These are phyloP conservation scores for Leucophora obtusa DNA, from an alignment of 2,888 invertebrate species.

Conservation along the genomic window DNA sequence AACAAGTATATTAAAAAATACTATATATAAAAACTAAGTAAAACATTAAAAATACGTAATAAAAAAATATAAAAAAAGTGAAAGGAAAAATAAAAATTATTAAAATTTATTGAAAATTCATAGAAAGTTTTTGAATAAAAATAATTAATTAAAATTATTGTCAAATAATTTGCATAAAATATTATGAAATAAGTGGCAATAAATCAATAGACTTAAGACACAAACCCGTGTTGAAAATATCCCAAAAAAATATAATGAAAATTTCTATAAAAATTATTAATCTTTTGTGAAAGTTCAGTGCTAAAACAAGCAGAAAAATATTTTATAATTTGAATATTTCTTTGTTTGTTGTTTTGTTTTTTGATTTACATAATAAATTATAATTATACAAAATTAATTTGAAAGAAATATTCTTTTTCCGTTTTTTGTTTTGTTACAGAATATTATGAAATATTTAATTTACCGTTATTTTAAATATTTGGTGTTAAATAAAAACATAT, in stretches of 20 bases:
- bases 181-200: not conserved
- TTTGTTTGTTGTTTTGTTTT: slow-evolving; percentile 8
- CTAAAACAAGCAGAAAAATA: not conserved
- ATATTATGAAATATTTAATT: slow-evolving; percentile 38
- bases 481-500: not conserved
- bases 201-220: slow-evolving; percentile 59
- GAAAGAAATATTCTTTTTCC: not conserved
- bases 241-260: slow-evolving; percentile 4
- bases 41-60: not conserved
- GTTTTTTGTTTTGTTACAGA: slow-evolving; percentile 39
- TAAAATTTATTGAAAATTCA: slow-evolving; percentile 1
- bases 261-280: not conserved
- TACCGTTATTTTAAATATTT: slow-evolving; percentile 38
- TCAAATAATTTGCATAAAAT: not conserved
- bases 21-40: not conserved
- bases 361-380: not conserved
- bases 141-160: not conserved
- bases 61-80: not conserved
- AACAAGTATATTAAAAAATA: slow-evolving; percentile 11
- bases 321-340: slow-evolving; percentile 10
- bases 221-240: slow-evolving; percentile 8
- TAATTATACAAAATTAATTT: not conserved
- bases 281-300: not conserved
- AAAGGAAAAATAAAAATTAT: not conserved
- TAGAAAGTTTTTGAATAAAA: not conserved